A percentile compares a stretch with the other conserved stretches of the same genome.
These are phyloP conservation scores for Macrotus californicus DNA, from an alignment of 2,113 vertebrate genomes.

Conservation along the genomic window DNA sequence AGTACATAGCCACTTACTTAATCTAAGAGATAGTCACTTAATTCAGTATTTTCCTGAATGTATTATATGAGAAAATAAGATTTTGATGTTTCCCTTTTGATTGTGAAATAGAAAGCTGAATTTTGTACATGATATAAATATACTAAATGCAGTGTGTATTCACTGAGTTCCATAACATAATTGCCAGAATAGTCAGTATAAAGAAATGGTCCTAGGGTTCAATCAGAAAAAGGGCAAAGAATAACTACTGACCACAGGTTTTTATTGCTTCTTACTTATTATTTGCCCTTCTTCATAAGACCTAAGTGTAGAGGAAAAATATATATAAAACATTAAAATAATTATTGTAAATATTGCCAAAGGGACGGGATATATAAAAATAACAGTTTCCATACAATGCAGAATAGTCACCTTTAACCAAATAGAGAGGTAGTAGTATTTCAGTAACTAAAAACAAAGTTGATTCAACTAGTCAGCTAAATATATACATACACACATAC, in stretches of 20 bases:
- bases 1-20: neutral
- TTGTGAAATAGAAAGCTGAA: neutral
- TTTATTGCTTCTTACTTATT: neutral
- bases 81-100: neutral
- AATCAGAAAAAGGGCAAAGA: neutral
- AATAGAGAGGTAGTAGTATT: neutral
- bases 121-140: neutral
- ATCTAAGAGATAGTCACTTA: neutral
- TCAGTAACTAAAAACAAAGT: neutral
- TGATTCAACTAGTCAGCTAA: neutral
- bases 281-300: neutral
- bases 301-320: neutral
- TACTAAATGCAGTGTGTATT: neutral
- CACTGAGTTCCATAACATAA: neutral
- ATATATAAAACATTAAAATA: neutral
- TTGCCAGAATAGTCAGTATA: neutral
- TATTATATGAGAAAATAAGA: neutral
- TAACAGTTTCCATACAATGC: neutral
- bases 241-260: neutral
- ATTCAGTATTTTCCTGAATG: neutral
- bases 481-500: neutral
- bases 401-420: neutral
- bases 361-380: neutral
- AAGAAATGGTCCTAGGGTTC: neutral
- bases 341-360: slow-evolving; percentile 12